A percentile compares a stretch with the other conserved stretches of the same genome.
Evolutionary conservation across 1,140 invertebrate genomes (phyloP).

Genomic region (Heliconius hermathena): DNA sequence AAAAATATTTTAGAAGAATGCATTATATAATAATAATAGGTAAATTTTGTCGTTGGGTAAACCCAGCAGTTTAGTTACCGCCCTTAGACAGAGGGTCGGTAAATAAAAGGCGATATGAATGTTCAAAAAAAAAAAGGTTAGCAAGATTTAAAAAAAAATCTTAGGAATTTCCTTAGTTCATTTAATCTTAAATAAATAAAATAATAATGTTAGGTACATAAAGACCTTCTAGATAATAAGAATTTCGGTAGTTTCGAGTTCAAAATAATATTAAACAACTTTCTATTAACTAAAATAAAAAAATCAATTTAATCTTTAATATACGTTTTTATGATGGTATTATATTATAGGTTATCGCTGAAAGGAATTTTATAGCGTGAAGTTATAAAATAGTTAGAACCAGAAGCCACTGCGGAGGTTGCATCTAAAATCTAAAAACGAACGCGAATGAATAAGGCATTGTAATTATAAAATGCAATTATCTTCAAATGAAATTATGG

Average conservation of each 20-base stretch:
- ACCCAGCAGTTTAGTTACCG: conserved; percentile 6
- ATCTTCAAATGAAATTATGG: background rate
- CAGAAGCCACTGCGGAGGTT: background rate
- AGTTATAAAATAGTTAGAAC: background rate
- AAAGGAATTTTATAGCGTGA: conserved; percentile 12
- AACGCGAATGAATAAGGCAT: background rate
- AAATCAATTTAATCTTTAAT: background rate
- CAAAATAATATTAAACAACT: background rate
- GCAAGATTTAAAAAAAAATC: background rate
- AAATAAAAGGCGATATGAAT: conserved; percentile 2
- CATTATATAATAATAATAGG: background rate
- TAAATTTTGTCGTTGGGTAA: conserved; percentile 22
- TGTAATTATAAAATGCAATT: background rate
- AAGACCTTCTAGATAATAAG: background rate
- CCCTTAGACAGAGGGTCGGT: conserved; percentile 6
- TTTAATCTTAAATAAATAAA: background rate
- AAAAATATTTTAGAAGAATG: conserved; percentile 16
- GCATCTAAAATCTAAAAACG: background rate
- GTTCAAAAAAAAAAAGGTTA: conserved; percentile 2
- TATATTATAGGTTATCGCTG: conserved; percentile 6
- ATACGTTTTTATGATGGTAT: background rate
- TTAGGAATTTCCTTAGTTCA: background rate
- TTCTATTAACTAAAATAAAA: background rate
- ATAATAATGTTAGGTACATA: background rate
- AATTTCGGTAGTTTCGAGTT: background rate